Evolutionary conservation across 2,797 vertebrate species (phyloP), one percentile per base, ranked within the genome.

Genomic region (Gallirallus australis): DNA sequence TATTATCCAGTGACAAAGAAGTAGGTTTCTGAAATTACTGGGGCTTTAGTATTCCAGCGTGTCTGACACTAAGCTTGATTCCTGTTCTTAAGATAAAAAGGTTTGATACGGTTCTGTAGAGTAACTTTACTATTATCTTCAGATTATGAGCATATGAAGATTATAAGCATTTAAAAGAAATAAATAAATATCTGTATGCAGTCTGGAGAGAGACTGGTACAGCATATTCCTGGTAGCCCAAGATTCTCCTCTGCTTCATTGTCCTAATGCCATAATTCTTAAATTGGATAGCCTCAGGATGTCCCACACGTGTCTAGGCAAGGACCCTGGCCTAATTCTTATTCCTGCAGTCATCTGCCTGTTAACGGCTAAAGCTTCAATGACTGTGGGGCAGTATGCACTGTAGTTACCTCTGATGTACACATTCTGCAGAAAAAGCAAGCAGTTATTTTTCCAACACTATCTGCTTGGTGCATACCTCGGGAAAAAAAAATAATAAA

Each of bases 11-110:
- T 82, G 78, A 63, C 60, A 76, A 15, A 82, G 30, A 82, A 86
- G 20, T 84, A 80, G 63, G 60, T 85, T 84, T 73, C 48, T 89
- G 88, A 86, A 95, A 82, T 90, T 82, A 70, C 73, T 82, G 37
- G 21, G n/a, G 31, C 37, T 63, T 82, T 71, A 86, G 31, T 15
- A 1, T 86, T 94, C 20, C 86, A 79, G 39, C 17, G 31, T 59
- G 48, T 24, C 52, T 80, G 69, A 76, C 60, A 64, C n/a, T 56
- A 84, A 64, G 30, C 13, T 18, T 63, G 47, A 59, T 66, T 66
- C 54, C 23, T 89, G 31, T 56, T 90, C 27, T 92, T 84, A 59
- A 84, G 71, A 68, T 73, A 40, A 86, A 93, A 90, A 66, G 14
- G 63, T 45, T 82, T 66, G 5, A 70, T 73, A 40, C 47, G 23